Base-by-base conservation (phyloP, 2,797 vertebrate species). In the Liasis olivaceus region DNA sequence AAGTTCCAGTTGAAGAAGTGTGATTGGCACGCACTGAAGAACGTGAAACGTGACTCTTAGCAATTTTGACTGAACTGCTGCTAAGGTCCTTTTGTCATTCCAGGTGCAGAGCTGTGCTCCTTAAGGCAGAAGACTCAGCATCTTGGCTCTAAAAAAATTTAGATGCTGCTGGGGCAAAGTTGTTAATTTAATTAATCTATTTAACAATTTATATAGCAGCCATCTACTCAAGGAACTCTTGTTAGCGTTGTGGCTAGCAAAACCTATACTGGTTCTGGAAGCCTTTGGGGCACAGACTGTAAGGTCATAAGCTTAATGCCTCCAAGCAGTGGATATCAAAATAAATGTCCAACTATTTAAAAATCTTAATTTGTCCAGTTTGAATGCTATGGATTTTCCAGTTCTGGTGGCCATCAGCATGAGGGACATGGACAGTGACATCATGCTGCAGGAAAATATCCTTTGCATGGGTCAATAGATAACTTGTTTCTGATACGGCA, bases 141-240 rank as follows among this genome's bases (percentile, higher is more conserved):
- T 8, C 7, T 7, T 54, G 72, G 4, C 72, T 24, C 20, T 12
- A 2, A 5, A 42, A 24, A 5, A 1, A 0, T 1, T 20, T 4
- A 24, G 72, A 22, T 1, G 72, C 20, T 81, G 72, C 20, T 5
- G 72, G 36, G 66, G 36, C n/a, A 2, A 6, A 72, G 66, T 7
- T 31, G 1, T 12, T 2, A 12, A 12, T 1, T 12, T 9, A 24
- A 24, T 24, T 24, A 24, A 24, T 1, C 12, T 1, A 5, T 0
- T 9, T 24, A 20, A 24, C 36, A 9, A 22, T 77, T 42, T 42
- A 22, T 77, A 20, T 8, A 36, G 69, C 6, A 17, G 15, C 66
- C 5, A 7, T 42, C 72, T 42, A 17, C 17, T 77, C 17, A 9
- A 77, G 72, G 17, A 8, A 8, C 42, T 24, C 72, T 24, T 47